These are phyloP conservation scores for Spinus olivaceus DNA, from an alignment of 2,797 vertebrate species.

Conservation along the genomic window DNA sequence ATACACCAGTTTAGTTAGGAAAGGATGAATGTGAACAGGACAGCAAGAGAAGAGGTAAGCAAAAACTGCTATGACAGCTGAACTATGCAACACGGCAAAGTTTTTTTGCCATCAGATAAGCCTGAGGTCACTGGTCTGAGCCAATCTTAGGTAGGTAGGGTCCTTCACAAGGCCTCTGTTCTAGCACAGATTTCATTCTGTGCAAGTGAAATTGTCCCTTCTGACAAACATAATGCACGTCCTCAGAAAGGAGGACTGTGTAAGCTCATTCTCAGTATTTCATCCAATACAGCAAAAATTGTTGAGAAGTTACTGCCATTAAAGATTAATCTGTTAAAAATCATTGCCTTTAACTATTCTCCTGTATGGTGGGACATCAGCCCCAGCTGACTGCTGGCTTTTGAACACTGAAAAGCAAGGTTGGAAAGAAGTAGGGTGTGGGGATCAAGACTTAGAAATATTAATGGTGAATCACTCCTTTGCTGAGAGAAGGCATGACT, in stretches of 20 bases:
- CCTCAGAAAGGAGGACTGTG: neutral
- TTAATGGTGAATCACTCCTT: neutral
- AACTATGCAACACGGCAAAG: neutral
- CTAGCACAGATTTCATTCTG: neutral
- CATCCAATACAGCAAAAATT: neutral
- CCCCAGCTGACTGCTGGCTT: neutral
- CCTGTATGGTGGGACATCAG: neutral
- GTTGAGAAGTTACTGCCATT: neutral
- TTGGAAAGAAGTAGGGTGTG: neutral
- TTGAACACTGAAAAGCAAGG: neutral
- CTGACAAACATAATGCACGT: neutral
- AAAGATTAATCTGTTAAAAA: neutral
- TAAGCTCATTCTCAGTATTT: neutral
- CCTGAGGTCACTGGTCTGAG: neutral
- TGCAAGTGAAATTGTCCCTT: neutral
- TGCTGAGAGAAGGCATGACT: neutral
- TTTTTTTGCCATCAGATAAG: neutral
- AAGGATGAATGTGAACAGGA: neutral
- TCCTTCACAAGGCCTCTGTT: neutral
- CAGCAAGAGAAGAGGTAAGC: neutral
- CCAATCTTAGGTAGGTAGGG: neutral
- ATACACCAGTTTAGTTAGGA: neutral
- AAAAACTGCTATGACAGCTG: neutral
- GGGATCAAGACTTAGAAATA: neutral
- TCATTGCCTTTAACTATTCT: neutral